These are phyloP conservation scores for Myrmophylax atrothorax DNA, from an alignment of 2,113 vertebrate genomes.

Conservation along the genomic window DNA sequence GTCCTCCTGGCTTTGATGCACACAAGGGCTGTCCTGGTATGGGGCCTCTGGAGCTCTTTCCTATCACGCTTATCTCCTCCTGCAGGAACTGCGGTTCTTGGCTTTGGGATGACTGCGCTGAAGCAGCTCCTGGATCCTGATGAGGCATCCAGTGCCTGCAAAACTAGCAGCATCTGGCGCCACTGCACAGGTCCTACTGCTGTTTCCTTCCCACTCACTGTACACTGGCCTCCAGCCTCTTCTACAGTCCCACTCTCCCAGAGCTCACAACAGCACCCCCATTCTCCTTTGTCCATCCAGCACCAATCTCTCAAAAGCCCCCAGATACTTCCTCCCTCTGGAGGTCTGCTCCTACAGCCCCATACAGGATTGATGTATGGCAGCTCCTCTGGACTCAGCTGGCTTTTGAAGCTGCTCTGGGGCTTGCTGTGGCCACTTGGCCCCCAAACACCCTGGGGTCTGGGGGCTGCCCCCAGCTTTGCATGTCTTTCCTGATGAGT, in stretches of 20 bases:
- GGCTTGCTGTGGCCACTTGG: neutral
- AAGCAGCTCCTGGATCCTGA: neutral
- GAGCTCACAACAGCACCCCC: neutral
- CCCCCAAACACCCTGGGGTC: accelerated
- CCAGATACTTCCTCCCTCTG: neutral
- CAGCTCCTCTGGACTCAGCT: neutral
- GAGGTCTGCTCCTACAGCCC: neutral
- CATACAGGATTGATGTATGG: accelerated
- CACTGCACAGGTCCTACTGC: neutral
- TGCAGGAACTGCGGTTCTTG: neutral
- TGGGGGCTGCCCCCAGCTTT: neutral
- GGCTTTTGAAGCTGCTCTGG: neutral
- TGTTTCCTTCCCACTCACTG: neutral
- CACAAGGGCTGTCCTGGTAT: neutral
- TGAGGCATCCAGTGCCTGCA: accelerated
- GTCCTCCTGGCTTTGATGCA: neutral
- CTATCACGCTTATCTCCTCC: neutral
- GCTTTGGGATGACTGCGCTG: accelerated
- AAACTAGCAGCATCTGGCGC: neutral
- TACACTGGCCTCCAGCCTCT: neutral
- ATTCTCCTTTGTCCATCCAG: neutral
- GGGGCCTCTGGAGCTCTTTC: neutral
- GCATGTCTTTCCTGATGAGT: neutral
- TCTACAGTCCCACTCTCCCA: neutral
- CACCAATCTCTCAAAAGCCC: neutral